Evolutionary conservation across 2,888 invertebrate species (phyloP), one percentile per base, ranked within the genome.

Genomic region (Achlya flavicornis): DNA sequence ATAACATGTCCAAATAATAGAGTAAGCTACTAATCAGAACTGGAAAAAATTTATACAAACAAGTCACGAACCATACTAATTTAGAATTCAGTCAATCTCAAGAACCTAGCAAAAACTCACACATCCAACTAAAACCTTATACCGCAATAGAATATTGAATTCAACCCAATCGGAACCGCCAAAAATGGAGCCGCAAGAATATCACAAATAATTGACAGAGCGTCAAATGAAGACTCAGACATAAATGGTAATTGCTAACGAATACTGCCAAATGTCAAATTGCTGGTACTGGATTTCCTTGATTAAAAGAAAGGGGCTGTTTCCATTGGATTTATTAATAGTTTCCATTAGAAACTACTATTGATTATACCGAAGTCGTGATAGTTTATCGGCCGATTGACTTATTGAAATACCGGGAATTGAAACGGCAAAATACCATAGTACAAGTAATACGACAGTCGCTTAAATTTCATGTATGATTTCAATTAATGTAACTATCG

Each of bases 191-290:
- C 16, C 48, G 16, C 53, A 64, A 60, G 53, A 69, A 32, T 60
- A 59, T 53, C 63, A 26, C 14, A 58, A 65, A 48, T 77, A 81
- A 80, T 79, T 79, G 80, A 73, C 77, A 79, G 63, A 66, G 62
- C 68, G 71, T 76, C 66, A 68, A 68, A 71, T 69, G 66, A 57
- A 64, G 53, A 53, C 16, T 19, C 53, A 10, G 10, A 6, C 63
- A 26, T 69, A 70, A 73, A 78, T 72, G 77, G 76, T 69, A 71
- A 76, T 72, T 71, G 70, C 77, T 75, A 80, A 80, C 76, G 76
- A 81, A 73, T 63, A 64, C 43, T 53, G 16, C 16, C 58, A 59
- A 59, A 59, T 59, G 16, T 16, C 35, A 4, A 16, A 35, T 38
- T 59, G 1, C 58, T n/a, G 38, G 5, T n/a, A 67, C 61, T 65